Evolutionary conservation across 2,113 vertebrate genomes (phyloP), one percentile per base, ranked within the genome.

Genomic region (Mastomys natalensis): DNA sequence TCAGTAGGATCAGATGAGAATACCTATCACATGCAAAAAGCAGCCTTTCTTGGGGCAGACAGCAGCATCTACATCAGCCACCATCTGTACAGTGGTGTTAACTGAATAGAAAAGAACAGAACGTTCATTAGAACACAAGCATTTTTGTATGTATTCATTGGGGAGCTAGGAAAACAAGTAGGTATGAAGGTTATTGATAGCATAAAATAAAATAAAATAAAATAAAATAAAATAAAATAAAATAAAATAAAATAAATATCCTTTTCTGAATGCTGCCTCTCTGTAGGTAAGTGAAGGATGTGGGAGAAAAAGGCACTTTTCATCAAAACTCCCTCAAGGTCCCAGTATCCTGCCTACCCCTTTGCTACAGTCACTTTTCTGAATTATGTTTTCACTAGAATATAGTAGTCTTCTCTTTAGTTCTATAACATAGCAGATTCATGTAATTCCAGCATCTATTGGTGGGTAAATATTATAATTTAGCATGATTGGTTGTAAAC

Each of bases 361-460:
- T 40, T 48, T 72, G 17, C 19, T 60, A 26, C 31, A 31, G 24
- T 8, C 15, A 15, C 2, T 64, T 77, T 26, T 45, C 2, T 80
- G 17, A 88, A 85, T 4, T 53, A 3, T 8, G 6, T 9, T 93
- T 37, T 43, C 10, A 15, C 40, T 72, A n/a, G 4, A 5, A 1
- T 31, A 31, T 34, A 34, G 21, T 13, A 37, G 40, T 73, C 4
- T 81, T 74, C 22, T 93, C 58, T 66, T 81, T 86, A 1, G 24
- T 66, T 86, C 21, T 9, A 84, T 26, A 95, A 93, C 34, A 68
- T 60, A 95, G 77, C 80, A 77, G 51, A 87, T 68, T 68, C 26
- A 66, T 53, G 2, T 78, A 66, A 84, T 85, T 64, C 51, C 12
- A 88, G 19, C 70, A 55, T 87, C 26, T 43, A 3, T 96, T 73